Evolutionary conservation across 1,140 invertebrate genomes (phyloP).

Genomic region (Stenopsyche tienmushanensis): DNA sequence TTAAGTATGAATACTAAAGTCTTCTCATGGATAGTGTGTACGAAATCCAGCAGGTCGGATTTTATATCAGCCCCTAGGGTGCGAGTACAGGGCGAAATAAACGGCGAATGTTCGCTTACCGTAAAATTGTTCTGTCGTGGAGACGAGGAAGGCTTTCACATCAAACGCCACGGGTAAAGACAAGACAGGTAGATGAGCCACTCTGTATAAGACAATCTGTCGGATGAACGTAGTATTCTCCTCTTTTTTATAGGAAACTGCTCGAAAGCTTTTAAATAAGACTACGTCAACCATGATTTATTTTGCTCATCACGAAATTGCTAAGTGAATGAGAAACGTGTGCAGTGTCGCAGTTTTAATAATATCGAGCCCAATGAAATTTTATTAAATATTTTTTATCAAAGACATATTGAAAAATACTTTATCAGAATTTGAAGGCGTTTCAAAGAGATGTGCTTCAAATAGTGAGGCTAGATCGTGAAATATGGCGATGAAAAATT

Average conservation of each 20-base stretch:
- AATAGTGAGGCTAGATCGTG: too few species aligned
- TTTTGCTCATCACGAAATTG: too few species aligned
- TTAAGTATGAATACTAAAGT: neutral
- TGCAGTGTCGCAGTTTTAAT: too few species aligned
- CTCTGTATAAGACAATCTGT: neutral
- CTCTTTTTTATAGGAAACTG: neutral
- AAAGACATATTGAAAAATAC: too few species aligned
- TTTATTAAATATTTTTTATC: too few species aligned
- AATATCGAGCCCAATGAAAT: too few species aligned
- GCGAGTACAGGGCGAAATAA: neutral
- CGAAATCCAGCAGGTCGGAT: neutral
- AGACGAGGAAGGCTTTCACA: neutral
- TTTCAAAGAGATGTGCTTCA: too few species aligned
- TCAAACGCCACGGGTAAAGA: neutral
- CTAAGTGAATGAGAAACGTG: too few species aligned
- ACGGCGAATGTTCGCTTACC: constrained; percentile 11
- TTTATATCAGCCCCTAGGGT: neutral
- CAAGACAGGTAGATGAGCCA: neutral
- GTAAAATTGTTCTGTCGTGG: constrained; percentile 19
- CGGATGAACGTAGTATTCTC: neutral
- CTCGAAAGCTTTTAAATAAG: too few species aligned
- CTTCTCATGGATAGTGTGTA: neutral
- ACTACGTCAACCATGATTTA: too few species aligned
- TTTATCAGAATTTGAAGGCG: too few species aligned
- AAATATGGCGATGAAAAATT: too few species aligned